Evolutionary conservation across 2,888 invertebrate genomes (phyloP).

Genomic region (Dasysyrphus tricinctus): DNA sequence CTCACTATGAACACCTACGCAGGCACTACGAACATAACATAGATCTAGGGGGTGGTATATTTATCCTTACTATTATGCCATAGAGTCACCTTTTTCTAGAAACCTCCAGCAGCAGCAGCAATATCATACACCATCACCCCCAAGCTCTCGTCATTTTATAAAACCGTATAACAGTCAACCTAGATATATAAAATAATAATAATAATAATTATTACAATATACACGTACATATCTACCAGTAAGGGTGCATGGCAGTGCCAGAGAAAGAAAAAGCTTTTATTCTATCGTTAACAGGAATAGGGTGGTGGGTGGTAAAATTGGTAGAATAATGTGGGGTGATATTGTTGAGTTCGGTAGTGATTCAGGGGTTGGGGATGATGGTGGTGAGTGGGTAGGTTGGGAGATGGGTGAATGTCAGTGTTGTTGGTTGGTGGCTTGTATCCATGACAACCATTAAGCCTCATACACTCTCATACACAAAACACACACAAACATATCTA

Average conservation of each 20-base stretch:
- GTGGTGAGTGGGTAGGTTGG: slow-evolving; percentile 3
- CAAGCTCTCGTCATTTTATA: slow-evolving; percentile 71
- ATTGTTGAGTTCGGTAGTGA: slow-evolving; percentile 49
- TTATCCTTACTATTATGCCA: slow-evolving; percentile 70
- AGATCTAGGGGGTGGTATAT: slow-evolving; percentile 52
- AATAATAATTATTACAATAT: slow-evolving; percentile 72
- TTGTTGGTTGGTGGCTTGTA: slow-evolving; percentile 67
- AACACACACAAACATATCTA: slow-evolving; percentile 29
- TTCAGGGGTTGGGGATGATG: background rate
- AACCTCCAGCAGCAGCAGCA: slow-evolving; percentile 55
- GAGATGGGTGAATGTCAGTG: slow-evolving; percentile 61
- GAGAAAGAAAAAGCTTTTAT: slow-evolving; percentile 70
- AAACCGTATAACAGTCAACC: slow-evolving; percentile 74
- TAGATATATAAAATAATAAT: slow-evolving; percentile 75
- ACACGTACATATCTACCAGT: slow-evolving; percentile 23
- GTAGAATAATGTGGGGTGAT: slow-evolving; percentile 38
- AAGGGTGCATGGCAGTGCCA: slow-evolving; percentile 48
- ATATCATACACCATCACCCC: slow-evolving; percentile 63
- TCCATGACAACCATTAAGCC: slow-evolving; percentile 73
- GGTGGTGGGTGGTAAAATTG: slow-evolving; percentile 40
- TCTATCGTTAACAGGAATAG: slow-evolving; percentile 58
- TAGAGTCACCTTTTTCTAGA: slow-evolving; percentile 38
- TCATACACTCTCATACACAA: slow-evolving; percentile 30
- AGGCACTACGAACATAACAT: background rate
- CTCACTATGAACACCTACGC: slow-evolving; percentile 66